Conservation (phyloP, 2,888 invertebrate species). For the Melanotus villosus region DNA sequence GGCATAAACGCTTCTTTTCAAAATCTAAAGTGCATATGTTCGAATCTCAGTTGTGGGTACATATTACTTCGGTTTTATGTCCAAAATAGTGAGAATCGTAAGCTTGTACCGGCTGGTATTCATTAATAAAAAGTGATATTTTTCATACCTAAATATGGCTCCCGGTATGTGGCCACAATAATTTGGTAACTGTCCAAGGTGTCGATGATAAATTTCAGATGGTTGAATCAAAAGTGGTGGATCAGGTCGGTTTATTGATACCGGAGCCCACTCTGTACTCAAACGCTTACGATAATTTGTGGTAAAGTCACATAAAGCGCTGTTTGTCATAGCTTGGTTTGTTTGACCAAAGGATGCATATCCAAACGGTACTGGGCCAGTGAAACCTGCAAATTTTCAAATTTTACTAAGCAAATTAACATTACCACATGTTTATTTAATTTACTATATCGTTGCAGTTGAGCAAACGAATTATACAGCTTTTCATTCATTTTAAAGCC, state of each 20-base stretch:
- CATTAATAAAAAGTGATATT: no score
- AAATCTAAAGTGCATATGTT: no score
- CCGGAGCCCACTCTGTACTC: slow-evolving; percentile 84
- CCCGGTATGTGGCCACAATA: slow-evolving; percentile 87
- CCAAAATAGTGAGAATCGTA: no score
- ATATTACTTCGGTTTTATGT: no score
- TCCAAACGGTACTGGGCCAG: slow-evolving; percentile 78
- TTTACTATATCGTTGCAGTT: slow-evolving; percentile 61
- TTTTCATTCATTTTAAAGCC: slow-evolving; percentile 59
- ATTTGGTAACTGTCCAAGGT: slow-evolving; percentile 82
- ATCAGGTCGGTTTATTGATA: slow-evolving; percentile 71
- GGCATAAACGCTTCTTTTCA: background rate
- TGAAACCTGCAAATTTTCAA: slow-evolving; percentile 72
- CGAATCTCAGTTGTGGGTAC: no score
- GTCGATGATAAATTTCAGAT: slow-evolving; percentile 80
- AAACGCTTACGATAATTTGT: slow-evolving; percentile 80
- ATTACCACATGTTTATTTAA: background rate
- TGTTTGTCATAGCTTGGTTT: slow-evolving; percentile 77
- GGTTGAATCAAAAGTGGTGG: slow-evolving; percentile 70
- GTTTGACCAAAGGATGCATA: slow-evolving; percentile 76
- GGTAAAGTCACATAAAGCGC: slow-evolving; percentile 82
- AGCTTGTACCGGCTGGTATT: no score
- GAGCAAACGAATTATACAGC: slow-evolving; percentile 63
- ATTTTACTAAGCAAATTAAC: background rate
- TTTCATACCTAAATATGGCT: slow-evolving; percentile 74